A percentile compares a stretch with the other conserved stretches of the same genome.
phyloP scores from a whole-genome alignment of 2,113 vertebrate species.

The Dryoscopus gambensis region DNA sequence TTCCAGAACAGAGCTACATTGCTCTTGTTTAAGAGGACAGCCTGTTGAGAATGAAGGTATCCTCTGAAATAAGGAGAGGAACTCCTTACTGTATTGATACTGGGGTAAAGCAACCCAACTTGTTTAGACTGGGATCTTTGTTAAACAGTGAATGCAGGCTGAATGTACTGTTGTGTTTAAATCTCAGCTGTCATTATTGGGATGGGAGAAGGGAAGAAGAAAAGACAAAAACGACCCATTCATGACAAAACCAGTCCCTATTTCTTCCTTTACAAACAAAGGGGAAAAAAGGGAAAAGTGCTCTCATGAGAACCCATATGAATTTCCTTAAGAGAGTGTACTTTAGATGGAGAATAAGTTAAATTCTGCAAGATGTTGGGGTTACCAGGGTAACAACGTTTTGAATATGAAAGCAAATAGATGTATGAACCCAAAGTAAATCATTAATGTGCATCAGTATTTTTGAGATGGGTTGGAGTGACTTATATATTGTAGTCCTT shows the following conservation, averaged over 20 bases:
- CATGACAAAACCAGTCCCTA: conserved; percentile 32
- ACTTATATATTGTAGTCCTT: conserved; percentile 30
- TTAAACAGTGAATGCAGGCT: background rate
- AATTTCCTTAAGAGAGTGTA: conserved; percentile 65
- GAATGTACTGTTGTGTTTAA: background rate
- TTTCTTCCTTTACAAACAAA: conserved; percentile 65
- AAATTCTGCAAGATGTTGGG: conserved; percentile 24
- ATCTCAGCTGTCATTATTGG: conserved; percentile 16
- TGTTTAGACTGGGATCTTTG: background rate
- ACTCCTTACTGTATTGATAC: background rate
- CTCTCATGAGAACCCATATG: conserved; percentile 9
- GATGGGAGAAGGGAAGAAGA: conserved; percentile 6
- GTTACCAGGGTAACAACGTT: conserved; percentile 64
- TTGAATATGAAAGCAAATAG: conserved; percentile 66
- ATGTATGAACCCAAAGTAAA: conserved; percentile 62
- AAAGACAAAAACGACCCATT: conserved; percentile 38
- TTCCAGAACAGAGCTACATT: background rate
- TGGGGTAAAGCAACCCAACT: background rate
- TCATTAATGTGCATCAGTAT: conserved; percentile 74
- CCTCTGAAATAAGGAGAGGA: background rate
- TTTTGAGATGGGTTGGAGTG: conserved; percentile 47
- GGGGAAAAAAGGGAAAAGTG: background rate
- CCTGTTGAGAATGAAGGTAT: background rate
- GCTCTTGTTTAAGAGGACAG: background rate
- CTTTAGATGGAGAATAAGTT: conserved; percentile 49